Evolutionary conservation across 1,140 invertebrate species (phyloP), one percentile per base, ranked within the genome.

Genomic region (Drosophila bifasciata): DNA sequence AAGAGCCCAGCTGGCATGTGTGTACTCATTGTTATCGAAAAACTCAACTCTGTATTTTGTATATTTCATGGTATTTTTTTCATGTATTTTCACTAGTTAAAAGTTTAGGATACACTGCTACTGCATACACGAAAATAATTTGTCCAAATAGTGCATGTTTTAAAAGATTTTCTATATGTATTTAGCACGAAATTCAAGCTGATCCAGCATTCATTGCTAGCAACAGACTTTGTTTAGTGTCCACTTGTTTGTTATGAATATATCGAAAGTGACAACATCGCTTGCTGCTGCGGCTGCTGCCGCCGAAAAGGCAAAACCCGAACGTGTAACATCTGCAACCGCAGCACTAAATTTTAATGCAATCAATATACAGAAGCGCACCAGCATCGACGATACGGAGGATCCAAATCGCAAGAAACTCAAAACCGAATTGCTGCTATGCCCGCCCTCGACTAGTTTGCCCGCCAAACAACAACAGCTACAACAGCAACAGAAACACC

Each of bases 211-310:
- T 36, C 11, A 36, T 36, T 36, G 32, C 53, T 49, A 69, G 52
- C 74, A 59, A 55, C 58, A 56, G 62, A 70, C 58, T 66, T 60
- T 64, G 66, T 56, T 32, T 44, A 67, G 62, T 61, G 69, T 64
- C 40, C 51, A 64, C 49, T 72, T 74, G 67, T 76, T 80, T 80
- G 73, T 85, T 80, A 85, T 85, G 83, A 88, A 88, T 88, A 89
- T 88, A 88, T 88, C 83, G 79, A 88, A 88, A 80, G 83, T 88
- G 83, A 88, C 78, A 76, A 83, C 83, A 88, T 88, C 83, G 78
- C 83, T 88, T 76, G 83, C 83, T 79, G 68, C 73, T 76, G 73
- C 76, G 68, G 76, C 76, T 66, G 73, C 76, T 89, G 84, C 83
- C 83, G 83, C 83, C 83, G 83, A 88, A 83, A 88, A 88, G 79